A percentile compares a stretch with the other conserved stretches of the same genome.
Evolutionary conservation across 2,113 vertebrate genomes (phyloP).

Genomic region (Vireo altiloquus): DNA sequence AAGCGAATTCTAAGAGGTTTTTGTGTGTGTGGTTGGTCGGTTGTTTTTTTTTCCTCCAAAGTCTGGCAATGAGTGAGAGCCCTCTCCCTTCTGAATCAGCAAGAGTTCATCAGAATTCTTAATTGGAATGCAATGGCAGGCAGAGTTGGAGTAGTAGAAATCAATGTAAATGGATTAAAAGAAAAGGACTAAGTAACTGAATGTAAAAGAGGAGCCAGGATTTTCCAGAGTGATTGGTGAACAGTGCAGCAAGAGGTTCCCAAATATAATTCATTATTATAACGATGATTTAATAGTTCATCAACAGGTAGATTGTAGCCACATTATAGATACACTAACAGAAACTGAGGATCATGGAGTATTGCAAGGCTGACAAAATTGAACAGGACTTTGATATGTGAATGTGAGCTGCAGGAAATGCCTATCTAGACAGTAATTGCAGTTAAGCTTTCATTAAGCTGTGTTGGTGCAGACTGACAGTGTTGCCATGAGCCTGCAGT

Average conservation of each 20-base stretch:
- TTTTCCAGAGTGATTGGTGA: slow-evolving; percentile 41
- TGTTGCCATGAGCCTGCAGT: neutral
- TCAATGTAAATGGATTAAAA: slow-evolving; percentile 65
- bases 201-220: slow-evolving; percentile 8
- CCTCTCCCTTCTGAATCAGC: slow-evolving; percentile 56
- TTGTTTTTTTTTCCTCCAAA: neutral
- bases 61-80: slow-evolving; percentile 5
- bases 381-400: neutral
- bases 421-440: neutral
- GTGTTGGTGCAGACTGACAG: neutral
- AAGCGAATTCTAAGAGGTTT: slow-evolving; percentile 3
- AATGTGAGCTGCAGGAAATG: neutral
- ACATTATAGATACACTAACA: neutral
- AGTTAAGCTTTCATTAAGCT: neutral
- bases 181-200: slow-evolving; percentile 16
- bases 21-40: neutral
- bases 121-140: slow-evolving; percentile 47
- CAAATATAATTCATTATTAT: neutral
- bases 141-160: slow-evolving; percentile 56
- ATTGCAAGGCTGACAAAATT: neutral
- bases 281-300: neutral
- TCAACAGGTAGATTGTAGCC: neutral
- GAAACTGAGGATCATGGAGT: neutral
- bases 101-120: slow-evolving; percentile 55
- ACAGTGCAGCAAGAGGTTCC: neutral